Evolutionary conservation across 2,113 vertebrate species (phyloP).

Genomic region (Pachycephala philippinensis): DNA sequence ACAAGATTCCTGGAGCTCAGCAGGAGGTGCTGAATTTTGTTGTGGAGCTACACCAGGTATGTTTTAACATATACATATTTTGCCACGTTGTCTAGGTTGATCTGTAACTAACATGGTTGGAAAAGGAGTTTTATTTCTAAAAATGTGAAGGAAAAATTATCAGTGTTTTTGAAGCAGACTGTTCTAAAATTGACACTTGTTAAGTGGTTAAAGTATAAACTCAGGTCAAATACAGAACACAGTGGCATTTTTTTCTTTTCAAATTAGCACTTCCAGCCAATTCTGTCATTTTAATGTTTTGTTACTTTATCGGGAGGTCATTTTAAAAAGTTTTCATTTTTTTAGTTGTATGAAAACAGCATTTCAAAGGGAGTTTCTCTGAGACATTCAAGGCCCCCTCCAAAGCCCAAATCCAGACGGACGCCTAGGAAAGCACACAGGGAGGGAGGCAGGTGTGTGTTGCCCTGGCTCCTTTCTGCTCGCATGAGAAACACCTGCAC

Average conservation of each 20-base stretch:
- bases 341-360: neutral
- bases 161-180: neutral
- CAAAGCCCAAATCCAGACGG: neutral
- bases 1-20: neutral
- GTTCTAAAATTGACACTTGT: neutral
- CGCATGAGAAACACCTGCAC: neutral
- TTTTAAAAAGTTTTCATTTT: neutral
- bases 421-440: neutral
- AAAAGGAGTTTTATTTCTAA: neutral
- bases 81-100: neutral
- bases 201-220: neutral
- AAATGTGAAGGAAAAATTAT: neutral
- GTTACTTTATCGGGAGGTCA: neutral
- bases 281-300: neutral
- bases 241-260: neutral
- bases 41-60: neutral
- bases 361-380: neutral
- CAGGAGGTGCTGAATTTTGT: neutral
- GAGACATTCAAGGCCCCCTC: neutral
- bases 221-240: neutral
- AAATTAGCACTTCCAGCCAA: neutral
- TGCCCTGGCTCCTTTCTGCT: neutral
- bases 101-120: neutral
- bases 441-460: rapidly evolving
- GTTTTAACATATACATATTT: neutral